A percentile compares a stretch with the other conserved stretches of the same genome.
phyloP scores from a whole-genome alignment of 1,140 invertebrate species.

The Rhynchophorus ferrugineus region DNA sequence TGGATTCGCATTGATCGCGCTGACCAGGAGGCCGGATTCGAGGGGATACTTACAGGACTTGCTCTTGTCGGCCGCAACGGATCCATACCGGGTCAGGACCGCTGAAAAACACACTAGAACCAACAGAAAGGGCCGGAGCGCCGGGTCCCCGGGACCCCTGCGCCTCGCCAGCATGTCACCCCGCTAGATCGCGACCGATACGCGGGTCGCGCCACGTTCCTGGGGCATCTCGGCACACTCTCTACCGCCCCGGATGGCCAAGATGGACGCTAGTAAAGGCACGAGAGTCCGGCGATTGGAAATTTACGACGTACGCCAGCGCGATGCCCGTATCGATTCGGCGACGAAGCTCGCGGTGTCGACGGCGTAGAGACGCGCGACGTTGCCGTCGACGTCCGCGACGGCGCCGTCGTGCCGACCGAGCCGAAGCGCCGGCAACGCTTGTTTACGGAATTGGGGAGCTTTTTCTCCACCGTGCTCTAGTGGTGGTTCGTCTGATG shows the following conservation, averaged over 20 bases:
- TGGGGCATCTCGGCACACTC: neutral
- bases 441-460: no score
- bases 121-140: constrained; percentile 10
- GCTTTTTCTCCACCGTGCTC: no score
- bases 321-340: neutral
- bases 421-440: neutral
- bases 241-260: neutral
- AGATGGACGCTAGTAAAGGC: neutral
- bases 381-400: neutral
- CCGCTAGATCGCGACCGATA: constrained; percentile 7
- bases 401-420: neutral
- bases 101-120: constrained; percentile 18
- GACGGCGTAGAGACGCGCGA: neutral
- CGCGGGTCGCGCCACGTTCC: constrained; percentile 4
- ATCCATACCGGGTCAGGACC: constrained; percentile 5
- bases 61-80: constrained; percentile 30
- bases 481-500: no score
- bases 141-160: constrained; percentile 29
- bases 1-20: no score
- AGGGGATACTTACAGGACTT: constrained; percentile 34
- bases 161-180: constrained; percentile 27
- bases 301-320: neutral
- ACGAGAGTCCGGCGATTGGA: neutral
- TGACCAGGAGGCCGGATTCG: no score
- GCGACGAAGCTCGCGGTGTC: no score